phyloP scores from a whole-genome alignment of 2,888 invertebrate genomes.

The Anticlea derivata region DNA sequence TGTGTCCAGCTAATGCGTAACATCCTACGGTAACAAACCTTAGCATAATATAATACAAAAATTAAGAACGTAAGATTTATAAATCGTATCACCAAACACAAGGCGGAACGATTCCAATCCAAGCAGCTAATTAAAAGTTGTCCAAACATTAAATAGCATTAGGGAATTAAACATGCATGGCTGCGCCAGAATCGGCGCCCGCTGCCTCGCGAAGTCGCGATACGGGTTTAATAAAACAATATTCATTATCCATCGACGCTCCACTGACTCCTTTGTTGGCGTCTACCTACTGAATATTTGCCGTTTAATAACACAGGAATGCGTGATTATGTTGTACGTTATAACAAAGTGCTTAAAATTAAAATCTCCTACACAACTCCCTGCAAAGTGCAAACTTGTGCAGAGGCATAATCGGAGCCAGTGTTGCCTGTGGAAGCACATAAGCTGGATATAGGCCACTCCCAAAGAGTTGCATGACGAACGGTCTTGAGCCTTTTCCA shows the following conservation, averaged over 20 bases:
- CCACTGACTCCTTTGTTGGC: slow-evolving; percentile 35
- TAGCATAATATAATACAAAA: no score
- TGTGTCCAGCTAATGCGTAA: no score
- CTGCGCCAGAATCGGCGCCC: slow-evolving; percentile 1
- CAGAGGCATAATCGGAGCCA: no score
- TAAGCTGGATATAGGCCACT: no score
- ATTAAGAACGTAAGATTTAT: no score
- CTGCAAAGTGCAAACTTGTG: no score
- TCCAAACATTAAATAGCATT: slow-evolving; percentile 11
- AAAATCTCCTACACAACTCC: no score
- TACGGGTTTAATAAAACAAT: slow-evolving; percentile 41
- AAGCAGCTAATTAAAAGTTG: slow-evolving; percentile 11
- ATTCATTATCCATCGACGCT: slow-evolving; percentile 41
- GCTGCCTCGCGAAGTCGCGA: slow-evolving; percentile 25
- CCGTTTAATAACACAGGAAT: not conserved
- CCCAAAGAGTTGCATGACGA: no score
- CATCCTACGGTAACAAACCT: no score
- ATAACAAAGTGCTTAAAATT: no score
- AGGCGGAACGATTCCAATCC: slow-evolving; percentile 3
- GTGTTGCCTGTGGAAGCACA: no score
- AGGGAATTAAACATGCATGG: slow-evolving; percentile 7
- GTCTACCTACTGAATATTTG: not conserved
- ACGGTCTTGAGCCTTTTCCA: no score
- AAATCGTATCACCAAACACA: not conserved
- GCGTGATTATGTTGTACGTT: not conserved